Evolutionary conservation across 2,113 vertebrate genomes (phyloP).

Genomic region (Hippocampus guttulatus): DNA sequence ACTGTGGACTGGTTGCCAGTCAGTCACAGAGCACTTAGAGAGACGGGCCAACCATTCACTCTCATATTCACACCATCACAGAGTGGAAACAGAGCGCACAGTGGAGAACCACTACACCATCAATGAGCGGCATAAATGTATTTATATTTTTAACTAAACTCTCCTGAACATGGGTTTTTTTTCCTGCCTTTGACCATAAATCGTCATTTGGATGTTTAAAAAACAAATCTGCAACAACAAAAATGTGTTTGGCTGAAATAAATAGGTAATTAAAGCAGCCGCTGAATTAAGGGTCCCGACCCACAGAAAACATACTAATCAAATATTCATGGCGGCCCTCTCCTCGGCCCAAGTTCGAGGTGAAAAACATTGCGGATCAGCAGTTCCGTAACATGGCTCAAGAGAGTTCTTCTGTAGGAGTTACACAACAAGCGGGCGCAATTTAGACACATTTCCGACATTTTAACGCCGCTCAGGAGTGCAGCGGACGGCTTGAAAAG

Average conservation of each 20-base stretch:
- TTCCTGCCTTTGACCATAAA: background rate
- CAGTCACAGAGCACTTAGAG: too few species aligned
- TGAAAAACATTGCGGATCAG: conserved; percentile 45
- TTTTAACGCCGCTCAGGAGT: conserved; percentile 23
- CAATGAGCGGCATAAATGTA: too few species aligned
- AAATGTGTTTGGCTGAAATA: conserved; percentile 30
- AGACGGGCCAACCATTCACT: too few species aligned
- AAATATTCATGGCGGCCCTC: conserved; percentile 46
- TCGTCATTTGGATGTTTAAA: background rate
- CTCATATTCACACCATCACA: too few species aligned
- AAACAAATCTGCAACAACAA: background rate
- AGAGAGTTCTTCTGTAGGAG: conserved; percentile 39
- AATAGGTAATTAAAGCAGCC: conserved; percentile 52
- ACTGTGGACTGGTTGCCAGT: too few species aligned
- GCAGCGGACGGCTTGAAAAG: conserved; percentile 24
- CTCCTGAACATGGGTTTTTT: background rate
- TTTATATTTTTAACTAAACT: too few species aligned
- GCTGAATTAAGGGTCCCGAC: conserved; percentile 57
- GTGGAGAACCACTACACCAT: too few species aligned
- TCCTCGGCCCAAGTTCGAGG: conserved; percentile 26
- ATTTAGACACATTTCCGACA: conserved; percentile 36
- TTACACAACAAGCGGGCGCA: conserved; percentile 28
- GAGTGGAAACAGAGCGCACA: too few species aligned
- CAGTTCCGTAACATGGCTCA: conserved; percentile 39
- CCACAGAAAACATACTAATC: conserved; percentile 52